A percentile compares a stretch with the other conserved stretches of the same genome.
Evolutionary conservation across 1,140 invertebrate species (phyloP).

Genomic region (Oedothorax gibbosus): DNA sequence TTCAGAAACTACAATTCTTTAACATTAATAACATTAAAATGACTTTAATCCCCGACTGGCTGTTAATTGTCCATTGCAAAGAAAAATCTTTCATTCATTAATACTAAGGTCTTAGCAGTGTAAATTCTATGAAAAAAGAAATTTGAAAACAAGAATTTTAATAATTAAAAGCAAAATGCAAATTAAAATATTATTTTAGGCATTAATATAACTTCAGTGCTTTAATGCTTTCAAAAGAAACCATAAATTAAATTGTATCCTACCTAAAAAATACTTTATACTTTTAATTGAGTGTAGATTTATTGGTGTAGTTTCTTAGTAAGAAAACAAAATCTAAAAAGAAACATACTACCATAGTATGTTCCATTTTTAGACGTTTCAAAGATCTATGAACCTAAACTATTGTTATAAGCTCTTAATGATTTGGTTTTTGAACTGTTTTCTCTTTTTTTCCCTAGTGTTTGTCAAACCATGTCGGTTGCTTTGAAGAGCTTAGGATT

Average conservation of each 20-base stretch:
- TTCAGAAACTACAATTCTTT: no score
- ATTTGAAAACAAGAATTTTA: no score
- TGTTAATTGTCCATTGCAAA: no score
- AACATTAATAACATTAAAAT: no score
- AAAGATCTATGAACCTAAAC: neutral
- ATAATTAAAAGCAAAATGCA: no score
- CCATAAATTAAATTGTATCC: neutral
- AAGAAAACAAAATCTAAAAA: neutral
- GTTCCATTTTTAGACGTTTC: neutral
- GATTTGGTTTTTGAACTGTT: neutral
- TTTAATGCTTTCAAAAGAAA: neutral
- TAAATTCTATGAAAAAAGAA: no score
- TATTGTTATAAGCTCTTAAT: neutral
- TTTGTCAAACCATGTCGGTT: conserved; percentile 87
- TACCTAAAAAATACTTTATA: neutral
- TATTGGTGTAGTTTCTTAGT: neutral
- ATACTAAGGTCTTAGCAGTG: no score
- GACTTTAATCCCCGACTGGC: no score
- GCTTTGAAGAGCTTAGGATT: conserved; percentile 87
- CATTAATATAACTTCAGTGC: no score
- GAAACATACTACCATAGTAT: neutral
- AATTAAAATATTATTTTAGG: no score
- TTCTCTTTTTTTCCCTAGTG: neutral
- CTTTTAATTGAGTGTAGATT: neutral
- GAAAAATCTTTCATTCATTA: no score